A percentile compares a stretch with the other conserved stretches of the same genome.
phyloP scores from a whole-genome alignment of 1,140 invertebrate genomes.

The Panagrolaimus sp. region DNA sequence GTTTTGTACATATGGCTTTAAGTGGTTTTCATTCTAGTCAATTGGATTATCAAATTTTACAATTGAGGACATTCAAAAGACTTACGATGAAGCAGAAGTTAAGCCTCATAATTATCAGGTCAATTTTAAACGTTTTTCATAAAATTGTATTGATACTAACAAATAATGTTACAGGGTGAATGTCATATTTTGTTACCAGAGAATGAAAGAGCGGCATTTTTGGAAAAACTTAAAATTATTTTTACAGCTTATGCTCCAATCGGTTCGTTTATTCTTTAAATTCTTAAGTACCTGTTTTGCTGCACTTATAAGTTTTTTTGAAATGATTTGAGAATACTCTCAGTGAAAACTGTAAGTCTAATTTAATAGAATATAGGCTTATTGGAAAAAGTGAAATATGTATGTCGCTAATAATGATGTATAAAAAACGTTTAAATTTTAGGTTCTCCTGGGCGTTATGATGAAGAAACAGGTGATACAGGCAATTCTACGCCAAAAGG shows the following conservation, averaged over 20 bases:
- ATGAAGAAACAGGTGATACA: slow-evolving; percentile 26
- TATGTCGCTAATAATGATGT: too few relatives aligned
- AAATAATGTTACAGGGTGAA: slow-evolving; percentile 35
- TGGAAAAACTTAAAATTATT: slow-evolving; percentile 49
- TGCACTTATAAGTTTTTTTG: too few relatives aligned
- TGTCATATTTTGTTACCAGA: slow-evolving; percentile 28
- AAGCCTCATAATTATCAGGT: slow-evolving; percentile 46
- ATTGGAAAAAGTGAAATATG: too few relatives aligned
- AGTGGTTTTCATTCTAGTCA: slow-evolving; percentile 33
- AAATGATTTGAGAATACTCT: too few relatives aligned
- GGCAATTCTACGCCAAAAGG: slow-evolving; percentile 56
- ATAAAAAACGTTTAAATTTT: too few relatives aligned
- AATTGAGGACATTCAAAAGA: slow-evolving; percentile 36
- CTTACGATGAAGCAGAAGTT: slow-evolving; percentile 31
- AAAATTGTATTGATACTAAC: too few relatives aligned
- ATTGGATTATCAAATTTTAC: slow-evolving; percentile 61
- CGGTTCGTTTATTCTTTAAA: slow-evolving; percentile 21
- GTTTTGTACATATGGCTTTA: too few relatives aligned
- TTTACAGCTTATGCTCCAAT: slow-evolving; percentile 58
- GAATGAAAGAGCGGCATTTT: slow-evolving; percentile 30
- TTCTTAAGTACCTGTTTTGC: too few relatives aligned
- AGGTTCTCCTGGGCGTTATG: too few relatives aligned
- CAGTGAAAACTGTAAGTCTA: too few relatives aligned
- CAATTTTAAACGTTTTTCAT: not conserved
- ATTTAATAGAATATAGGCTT: too few relatives aligned